Conservation (phyloP, 2,113 vertebrate species). For the Struthidea cinerea region DNA sequence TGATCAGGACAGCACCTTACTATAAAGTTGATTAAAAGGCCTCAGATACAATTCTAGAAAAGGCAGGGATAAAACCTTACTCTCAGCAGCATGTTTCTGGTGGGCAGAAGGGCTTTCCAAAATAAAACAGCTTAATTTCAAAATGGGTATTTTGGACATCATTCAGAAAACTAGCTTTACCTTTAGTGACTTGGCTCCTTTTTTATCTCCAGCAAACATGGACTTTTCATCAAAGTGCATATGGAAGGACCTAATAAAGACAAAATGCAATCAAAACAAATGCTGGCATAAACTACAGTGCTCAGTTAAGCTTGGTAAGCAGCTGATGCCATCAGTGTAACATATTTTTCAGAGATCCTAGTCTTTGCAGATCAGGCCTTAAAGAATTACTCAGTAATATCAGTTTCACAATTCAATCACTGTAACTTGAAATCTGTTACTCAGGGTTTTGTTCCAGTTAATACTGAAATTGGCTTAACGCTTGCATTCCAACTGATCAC, state of each 20-base stretch:
- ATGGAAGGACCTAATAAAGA: slow-evolving; percentile 82
- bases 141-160: neutral
- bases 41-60: neutral
- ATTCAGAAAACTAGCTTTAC: slow-evolving; percentile 61
- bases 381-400: neutral
- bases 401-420: neutral
- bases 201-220: slow-evolving; percentile 94
- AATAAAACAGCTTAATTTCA: neutral
- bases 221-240: slow-evolving; percentile 99
- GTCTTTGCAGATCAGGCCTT: neutral
- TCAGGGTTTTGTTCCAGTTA: neutral
- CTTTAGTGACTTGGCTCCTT: slow-evolving; percentile 90
- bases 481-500: neutral
- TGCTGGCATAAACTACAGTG: neutral
- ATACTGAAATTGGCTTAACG: neutral
- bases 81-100: neutral
- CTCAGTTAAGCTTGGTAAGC: neutral
- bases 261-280: neutral
- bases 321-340: neutral
- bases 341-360: neutral
- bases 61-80: neutral
- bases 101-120: neutral
- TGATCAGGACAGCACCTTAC: neutral
- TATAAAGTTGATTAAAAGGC: neutral
- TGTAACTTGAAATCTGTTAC: neutral